Evolutionary conservation across 2,113 vertebrate species (phyloP).

Genomic region (Laticauda colubrina): DNA sequence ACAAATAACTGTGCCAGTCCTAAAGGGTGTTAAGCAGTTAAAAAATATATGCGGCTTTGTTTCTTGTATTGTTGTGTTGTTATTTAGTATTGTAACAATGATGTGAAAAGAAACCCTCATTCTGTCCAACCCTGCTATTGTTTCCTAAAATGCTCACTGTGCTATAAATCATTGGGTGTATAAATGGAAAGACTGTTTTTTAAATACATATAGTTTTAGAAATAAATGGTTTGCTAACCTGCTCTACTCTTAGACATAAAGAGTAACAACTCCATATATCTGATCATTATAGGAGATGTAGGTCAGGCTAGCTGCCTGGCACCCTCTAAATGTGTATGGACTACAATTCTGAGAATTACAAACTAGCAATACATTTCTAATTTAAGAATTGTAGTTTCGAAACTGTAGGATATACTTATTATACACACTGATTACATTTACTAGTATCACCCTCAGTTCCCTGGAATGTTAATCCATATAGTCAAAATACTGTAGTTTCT

Average conservation of each 20-base stretch:
- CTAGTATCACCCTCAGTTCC: background rate
- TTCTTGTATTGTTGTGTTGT: background rate
- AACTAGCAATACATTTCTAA: background rate
- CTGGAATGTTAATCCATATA: background rate
- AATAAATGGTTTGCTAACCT: background rate
- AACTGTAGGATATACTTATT: background rate
- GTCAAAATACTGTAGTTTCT: background rate
- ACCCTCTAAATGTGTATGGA: background rate
- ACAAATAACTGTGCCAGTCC: background rate
- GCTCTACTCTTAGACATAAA: background rate
- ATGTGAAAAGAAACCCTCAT: background rate
- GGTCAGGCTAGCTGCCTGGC: background rate
- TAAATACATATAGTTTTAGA: background rate
- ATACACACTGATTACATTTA: background rate
- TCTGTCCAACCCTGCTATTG: background rate
- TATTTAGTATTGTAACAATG: background rate
- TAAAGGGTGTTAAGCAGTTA: background rate
- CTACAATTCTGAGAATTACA: background rate
- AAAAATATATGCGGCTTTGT: background rate
- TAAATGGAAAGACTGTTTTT: background rate
- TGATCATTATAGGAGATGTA: background rate
- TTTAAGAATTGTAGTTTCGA: background rate
- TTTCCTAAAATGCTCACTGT: background rate
- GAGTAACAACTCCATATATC: background rate
- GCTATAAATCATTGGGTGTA: background rate